These are phyloP conservation scores for Allobates femoralis DNA, from an alignment of 2,797 vertebrate genomes.

Conservation along the genomic window DNA sequence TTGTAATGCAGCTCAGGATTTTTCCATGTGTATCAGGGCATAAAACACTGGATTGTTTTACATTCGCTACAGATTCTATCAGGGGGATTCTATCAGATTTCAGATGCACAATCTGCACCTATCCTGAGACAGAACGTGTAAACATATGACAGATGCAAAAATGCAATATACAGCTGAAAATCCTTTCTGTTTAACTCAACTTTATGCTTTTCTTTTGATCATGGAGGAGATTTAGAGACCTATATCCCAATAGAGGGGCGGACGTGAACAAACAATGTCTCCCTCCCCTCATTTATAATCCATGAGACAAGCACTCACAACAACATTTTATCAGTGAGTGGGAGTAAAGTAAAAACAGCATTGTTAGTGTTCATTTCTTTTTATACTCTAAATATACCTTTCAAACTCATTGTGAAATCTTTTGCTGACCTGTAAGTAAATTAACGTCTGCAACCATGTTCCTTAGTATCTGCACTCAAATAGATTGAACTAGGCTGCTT, in stretches of 20 bases:
- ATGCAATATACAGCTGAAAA: background rate
- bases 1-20: no score
- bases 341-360: background rate
- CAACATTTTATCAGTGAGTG: background rate
- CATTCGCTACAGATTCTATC: no score
- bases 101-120: no score
- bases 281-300: background rate
- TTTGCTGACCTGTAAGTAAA: background rate
- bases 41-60: no score
- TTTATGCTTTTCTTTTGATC: background rate
- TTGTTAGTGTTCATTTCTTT: background rate
- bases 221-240: background rate
- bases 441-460: background rate
- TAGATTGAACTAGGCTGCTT: background rate
- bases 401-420: background rate
- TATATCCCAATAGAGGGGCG: background rate
- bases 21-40: no score
- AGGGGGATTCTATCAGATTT: no score
- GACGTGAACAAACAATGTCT: background rate
- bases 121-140: no score
- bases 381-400: background rate
- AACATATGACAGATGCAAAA: background rate
- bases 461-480: background rate
- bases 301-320: background rate
- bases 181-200: background rate